Percentiles rank a stretch among this genome's conserved stretches.
Conservation (phyloP, 2,797 vertebrate species). For the Phrynocephalus guinanensis region DNA sequence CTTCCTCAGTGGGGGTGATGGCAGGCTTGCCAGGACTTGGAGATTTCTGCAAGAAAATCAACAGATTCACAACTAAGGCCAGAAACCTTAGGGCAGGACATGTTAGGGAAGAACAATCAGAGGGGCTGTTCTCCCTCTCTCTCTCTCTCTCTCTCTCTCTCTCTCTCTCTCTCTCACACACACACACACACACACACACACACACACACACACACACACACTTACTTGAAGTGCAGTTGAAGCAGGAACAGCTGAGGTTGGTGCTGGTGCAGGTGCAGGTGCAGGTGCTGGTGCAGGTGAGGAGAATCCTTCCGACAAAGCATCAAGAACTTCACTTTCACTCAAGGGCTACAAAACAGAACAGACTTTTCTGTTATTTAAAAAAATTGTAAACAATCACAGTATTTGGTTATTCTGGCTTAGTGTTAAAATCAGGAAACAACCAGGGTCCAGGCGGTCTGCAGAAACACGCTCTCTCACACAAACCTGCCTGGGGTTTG, state of each 20-base stretch:
- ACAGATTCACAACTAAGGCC: background rate
- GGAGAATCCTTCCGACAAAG: conserved; percentile 76
- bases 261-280: conserved; percentile 31
- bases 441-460: background rate
- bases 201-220: background rate
- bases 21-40: conserved; percentile 11
- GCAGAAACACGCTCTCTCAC: background rate
- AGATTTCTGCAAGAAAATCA: conserved; percentile 58
- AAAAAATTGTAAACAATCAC: background rate
- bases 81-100: background rate
- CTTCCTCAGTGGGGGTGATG: fast-evolving
- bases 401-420: background rate
- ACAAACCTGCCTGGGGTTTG: background rate
- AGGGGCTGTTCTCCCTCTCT: too few relatives aligned
- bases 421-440: background rate
- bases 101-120: background rate
- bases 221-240: background rate
- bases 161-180: too few relatives aligned
- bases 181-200: too few relatives aligned
- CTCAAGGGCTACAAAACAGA: conserved; percentile 70
- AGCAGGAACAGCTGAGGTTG: conserved; percentile 40
- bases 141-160: background rate
- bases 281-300: conserved; percentile 20
- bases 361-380: background rate
- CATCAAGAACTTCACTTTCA: conserved; percentile 74